These are phyloP conservation scores for Todiramphus saurophagus DNA, from an alignment of 2,113 vertebrate species.

Conservation along the genomic window DNA sequence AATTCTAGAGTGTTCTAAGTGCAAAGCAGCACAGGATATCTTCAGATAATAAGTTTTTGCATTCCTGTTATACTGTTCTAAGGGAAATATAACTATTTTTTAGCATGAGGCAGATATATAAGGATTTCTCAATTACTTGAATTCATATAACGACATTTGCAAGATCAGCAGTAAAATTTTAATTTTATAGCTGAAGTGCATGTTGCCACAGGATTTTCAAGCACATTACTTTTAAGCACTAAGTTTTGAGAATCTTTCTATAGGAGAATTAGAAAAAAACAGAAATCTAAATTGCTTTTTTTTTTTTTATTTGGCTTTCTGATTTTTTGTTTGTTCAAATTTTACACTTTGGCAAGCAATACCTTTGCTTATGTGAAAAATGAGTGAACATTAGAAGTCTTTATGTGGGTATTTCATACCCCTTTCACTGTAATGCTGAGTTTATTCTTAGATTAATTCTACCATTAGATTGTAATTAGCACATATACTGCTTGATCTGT, in stretches of 20 bases:
- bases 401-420: background rate
- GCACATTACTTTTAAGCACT: background rate
- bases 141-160: background rate
- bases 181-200: background rate
- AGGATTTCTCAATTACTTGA: background rate
- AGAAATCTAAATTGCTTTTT: background rate
- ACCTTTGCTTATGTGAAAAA: background rate
- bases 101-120: background rate
- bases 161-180: background rate
- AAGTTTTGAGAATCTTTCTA: background rate
- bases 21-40: background rate
- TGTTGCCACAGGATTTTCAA: background rate
- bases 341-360: background rate
- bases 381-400: background rate
- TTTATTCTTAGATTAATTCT: conserved; percentile 30
- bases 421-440: background rate
- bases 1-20: background rate
- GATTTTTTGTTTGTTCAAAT: background rate
- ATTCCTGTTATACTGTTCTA: background rate
- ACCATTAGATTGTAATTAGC: background rate
- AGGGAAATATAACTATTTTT: background rate
- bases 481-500: background rate
- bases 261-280: background rate
- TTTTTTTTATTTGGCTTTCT: background rate
- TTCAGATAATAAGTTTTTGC: background rate